phyloP scores from a whole-genome alignment of 2,113 vertebrate genomes.

The Emberiza fucata region DNA sequence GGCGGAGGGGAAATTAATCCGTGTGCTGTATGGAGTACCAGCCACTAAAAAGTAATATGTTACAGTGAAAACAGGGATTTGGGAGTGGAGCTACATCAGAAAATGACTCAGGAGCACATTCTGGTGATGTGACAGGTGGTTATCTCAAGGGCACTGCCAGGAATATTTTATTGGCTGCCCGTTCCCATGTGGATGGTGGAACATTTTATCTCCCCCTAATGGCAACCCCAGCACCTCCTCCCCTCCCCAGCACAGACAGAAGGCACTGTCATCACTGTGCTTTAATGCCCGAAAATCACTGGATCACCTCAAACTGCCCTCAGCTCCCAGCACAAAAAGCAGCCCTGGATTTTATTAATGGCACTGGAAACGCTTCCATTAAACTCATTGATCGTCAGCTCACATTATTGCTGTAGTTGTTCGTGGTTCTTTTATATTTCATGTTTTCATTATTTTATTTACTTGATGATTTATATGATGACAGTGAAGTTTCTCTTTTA shows the following conservation, averaged over 20 bases:
- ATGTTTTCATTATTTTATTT: neutral
- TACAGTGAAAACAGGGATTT: neutral
- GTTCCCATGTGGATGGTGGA: neutral
- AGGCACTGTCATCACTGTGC: neutral
- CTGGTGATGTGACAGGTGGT: slow-evolving; percentile 8
- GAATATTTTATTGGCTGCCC: neutral
- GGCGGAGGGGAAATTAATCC: slow-evolving; percentile 32
- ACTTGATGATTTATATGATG: neutral
- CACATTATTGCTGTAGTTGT: neutral
- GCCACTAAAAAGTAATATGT: neutral
- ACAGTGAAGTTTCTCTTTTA: neutral
- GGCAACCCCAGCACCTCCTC: neutral
- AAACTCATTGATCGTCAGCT: neutral
- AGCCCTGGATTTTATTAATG: neutral
- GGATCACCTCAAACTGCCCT: neutral
- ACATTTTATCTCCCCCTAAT: neutral
- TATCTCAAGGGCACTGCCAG: slow-evolving; percentile 32
- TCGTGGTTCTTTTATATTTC: neutral
- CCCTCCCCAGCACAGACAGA: neutral
- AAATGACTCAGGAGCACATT: neutral
- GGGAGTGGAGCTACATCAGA: neutral
- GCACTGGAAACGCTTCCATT: neutral
- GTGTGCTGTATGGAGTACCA: neutral
- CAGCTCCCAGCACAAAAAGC: neutral
- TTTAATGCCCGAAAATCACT: neutral